Evolutionary conservation across 1,140 invertebrate genomes (phyloP).

Genomic region (Pissodes strobi): DNA sequence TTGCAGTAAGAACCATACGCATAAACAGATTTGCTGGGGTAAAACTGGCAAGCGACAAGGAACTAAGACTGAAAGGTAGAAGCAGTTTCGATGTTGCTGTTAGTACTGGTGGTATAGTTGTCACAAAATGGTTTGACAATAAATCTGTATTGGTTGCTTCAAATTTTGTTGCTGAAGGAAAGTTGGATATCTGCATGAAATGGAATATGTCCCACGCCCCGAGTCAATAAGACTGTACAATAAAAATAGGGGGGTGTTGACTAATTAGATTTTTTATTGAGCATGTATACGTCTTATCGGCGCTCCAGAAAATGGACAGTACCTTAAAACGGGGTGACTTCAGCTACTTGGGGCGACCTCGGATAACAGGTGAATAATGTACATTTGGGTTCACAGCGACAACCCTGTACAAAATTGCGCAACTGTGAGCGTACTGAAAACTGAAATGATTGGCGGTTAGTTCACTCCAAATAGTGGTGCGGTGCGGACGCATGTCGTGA

Average conservation of each 20-base stretch:
- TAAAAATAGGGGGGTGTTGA: slow-evolving; percentile 51
- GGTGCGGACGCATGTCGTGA: too few species aligned
- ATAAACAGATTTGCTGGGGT: slow-evolving; percentile 52
- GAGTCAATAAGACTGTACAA: slow-evolving; percentile 45
- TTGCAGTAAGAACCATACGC: slow-evolving; percentile 34
- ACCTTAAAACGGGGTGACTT: too few species aligned
- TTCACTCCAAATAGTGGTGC: too few species aligned
- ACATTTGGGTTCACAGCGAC: too few species aligned
- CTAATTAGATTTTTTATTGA: slow-evolving; percentile 47
- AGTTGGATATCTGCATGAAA: slow-evolving; percentile 8
- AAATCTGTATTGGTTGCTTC: background rate
- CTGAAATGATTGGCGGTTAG: too few species aligned
- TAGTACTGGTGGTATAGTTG: slow-evolving; percentile 10
- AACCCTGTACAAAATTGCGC: too few species aligned
- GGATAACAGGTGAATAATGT: too few species aligned
- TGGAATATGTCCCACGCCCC: slow-evolving; percentile 43
- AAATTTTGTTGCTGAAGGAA: slow-evolving; percentile 18
- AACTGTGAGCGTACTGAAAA: too few species aligned
- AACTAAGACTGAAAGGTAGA: slow-evolving; percentile 18
- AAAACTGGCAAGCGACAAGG: slow-evolving; percentile 50
- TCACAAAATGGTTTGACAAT: too few species aligned
- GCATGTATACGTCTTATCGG: slow-evolving; percentile 42
- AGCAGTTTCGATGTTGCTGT: slow-evolving; percentile 15
- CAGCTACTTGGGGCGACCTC: too few species aligned
- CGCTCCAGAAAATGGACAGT: slow-evolving; percentile 49